A percentile compares a stretch with the other conserved stretches of the same genome.
phyloP scores from a whole-genome alignment of 2,888 invertebrate genomes.

The Phasia obesa region DNA sequence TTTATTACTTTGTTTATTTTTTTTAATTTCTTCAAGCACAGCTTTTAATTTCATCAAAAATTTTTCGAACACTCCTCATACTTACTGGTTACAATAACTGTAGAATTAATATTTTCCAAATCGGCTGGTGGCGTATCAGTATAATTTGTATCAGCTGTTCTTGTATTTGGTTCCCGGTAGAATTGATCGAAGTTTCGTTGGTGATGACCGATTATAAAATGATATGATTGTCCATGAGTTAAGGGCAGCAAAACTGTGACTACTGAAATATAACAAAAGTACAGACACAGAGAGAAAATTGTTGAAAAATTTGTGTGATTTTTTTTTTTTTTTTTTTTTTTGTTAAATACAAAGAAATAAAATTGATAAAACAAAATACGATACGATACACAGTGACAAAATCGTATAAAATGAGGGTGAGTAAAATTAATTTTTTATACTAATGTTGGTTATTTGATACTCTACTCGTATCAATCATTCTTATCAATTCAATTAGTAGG shows the following conservation, averaged over 20 bases:
- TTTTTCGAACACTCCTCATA: constrained; percentile 25
- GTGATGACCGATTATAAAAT: constrained; percentile 71
- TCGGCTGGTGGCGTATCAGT: constrained; percentile 71
- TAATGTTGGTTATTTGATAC: neutral
- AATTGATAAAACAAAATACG: constrained; percentile 26
- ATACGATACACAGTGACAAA: constrained; percentile 21
- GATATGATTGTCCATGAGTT: constrained; percentile 77
- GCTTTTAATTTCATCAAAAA: neutral
- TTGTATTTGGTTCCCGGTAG: constrained; percentile 39
- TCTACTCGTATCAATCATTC: constrained; percentile 18
- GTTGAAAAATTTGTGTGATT: constrained; percentile 11
- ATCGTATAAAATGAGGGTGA: constrained; percentile 12
- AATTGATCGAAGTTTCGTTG: constrained; percentile 64
- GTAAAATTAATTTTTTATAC: constrained; percentile 55
- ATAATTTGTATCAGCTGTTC: constrained; percentile 63
- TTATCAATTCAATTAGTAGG: constrained; percentile 44
- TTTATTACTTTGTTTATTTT: neutral
- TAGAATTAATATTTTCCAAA: constrained; percentile 73
- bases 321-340: neutral
- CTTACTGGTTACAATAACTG: constrained; percentile 78
- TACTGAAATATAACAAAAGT: constrained; percentile 77
- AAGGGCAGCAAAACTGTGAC: constrained; percentile 76
- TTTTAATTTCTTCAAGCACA: neutral
- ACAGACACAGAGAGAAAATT: neutral
- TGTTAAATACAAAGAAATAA: constrained; percentile 24